Conservation (phyloP, 2,113 vertebrate genomes). For the Nettapus auritus region DNA sequence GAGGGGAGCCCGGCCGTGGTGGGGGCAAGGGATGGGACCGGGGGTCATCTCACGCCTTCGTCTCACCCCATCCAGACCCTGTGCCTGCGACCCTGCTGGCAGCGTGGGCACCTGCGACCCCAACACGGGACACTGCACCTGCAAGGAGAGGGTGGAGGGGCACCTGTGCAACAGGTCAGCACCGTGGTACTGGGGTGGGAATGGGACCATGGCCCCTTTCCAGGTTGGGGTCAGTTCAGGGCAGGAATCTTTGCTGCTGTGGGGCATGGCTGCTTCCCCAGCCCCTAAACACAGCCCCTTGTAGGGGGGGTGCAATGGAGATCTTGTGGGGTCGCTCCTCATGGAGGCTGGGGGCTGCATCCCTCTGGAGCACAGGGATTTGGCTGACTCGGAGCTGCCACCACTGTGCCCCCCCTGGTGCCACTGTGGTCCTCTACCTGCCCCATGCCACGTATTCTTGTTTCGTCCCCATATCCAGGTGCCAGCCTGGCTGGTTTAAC, state of each 20-base stretch:
- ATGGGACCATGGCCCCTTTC: neutral
- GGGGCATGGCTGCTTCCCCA: neutral
- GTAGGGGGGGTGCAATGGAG: neutral
- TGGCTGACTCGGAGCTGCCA: neutral
- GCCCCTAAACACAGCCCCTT: too few species aligned
- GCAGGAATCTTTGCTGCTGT: rapidly evolving
- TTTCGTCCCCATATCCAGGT: slow-evolving; percentile 73
- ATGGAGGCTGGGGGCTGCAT: neutral
- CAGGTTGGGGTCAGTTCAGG: neutral
- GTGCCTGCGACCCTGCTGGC: slow-evolving; percentile 81
- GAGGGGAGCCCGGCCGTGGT: neutral
- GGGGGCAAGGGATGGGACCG: rapidly evolving
- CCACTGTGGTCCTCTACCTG: neutral
- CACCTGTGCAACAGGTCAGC: slow-evolving; percentile 86
- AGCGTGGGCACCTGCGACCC: slow-evolving; percentile 83
- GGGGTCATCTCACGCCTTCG: rapidly evolving
- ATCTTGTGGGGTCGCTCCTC: neutral
- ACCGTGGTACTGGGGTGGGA: rapidly evolving
- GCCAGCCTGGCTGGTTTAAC: slow-evolving; percentile 89
- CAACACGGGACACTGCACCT: slow-evolving; percentile 84
- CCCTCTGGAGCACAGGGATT: neutral
- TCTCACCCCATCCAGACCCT: slow-evolving; percentile 75
- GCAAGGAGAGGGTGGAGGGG: slow-evolving; percentile 89
- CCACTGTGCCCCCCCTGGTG: rapidly evolving
- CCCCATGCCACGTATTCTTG: neutral